Percentiles rank a stretch among this genome's conserved stretches.
These are phyloP conservation scores for Terrapene triunguis DNA, from an alignment of 2,113 vertebrate species.

Conservation along the genomic window DNA sequence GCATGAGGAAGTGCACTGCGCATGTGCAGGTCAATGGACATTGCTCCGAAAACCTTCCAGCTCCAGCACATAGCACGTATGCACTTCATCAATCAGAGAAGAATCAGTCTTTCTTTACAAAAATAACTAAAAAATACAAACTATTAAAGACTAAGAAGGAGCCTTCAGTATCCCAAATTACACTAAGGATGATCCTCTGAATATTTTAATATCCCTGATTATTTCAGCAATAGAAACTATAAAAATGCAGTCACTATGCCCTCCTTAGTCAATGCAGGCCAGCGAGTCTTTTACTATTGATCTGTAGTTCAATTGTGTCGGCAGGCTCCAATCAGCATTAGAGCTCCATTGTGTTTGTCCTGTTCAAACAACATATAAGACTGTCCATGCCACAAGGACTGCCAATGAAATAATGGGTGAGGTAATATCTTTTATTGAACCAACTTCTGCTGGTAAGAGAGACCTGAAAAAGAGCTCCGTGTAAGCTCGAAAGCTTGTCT, in stretches of 20 bases:
- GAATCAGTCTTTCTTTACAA: neutral
- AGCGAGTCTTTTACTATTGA: neutral
- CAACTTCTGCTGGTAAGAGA: neutral
- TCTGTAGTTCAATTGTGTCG: neutral
- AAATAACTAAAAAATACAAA: neutral
- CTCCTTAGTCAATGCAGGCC: neutral
- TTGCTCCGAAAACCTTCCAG: no score
- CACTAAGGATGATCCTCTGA: slow-evolving; percentile 31
- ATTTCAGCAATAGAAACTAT: slow-evolving; percentile 31
- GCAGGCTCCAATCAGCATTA: slow-evolving; percentile 22
- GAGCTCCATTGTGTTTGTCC: slow-evolving; percentile 28
- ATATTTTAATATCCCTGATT: slow-evolving; percentile 59
- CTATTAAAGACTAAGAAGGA: neutral
- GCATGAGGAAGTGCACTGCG: no score
- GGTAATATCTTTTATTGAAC: neutral
- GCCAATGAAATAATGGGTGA: neutral
- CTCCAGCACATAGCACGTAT: no score
- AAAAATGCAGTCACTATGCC: neutral
- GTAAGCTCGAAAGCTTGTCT: no score
- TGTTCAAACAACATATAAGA: neutral
- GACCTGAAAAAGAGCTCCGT: neutral
- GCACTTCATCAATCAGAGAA: no score
- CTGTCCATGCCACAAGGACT: neutral
- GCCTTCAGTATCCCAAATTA: neutral
- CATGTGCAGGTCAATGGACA: no score